phyloP scores from a whole-genome alignment of 2,888 invertebrate species.

The Nymphalis polychloros region DNA sequence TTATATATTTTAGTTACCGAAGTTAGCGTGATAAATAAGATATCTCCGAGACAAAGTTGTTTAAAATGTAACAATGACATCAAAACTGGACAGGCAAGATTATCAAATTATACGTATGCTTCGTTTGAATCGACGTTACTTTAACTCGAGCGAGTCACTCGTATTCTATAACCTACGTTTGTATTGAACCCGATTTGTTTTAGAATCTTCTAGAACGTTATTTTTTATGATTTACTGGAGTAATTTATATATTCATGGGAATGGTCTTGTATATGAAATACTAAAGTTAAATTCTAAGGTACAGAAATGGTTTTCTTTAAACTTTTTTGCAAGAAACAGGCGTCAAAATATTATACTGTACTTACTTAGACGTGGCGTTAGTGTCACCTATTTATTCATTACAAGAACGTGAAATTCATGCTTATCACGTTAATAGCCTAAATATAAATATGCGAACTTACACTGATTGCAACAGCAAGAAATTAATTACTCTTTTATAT shows the following conservation, averaged over 20 bases:
- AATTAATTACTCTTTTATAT: no score
- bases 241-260: no score
- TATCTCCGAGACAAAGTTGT: conserved; percentile 6
- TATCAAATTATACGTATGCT: conserved; percentile 31
- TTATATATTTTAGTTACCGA: neutral
- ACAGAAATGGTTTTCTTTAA: neutral
- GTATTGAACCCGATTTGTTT: no score
- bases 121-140: conserved; percentile 14
- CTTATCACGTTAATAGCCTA: no score
- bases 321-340: neutral
- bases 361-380: no score
- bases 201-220: no score
- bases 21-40: conserved; percentile 1
- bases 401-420: no score
- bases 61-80: conserved; percentile 23
- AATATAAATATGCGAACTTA: no score
- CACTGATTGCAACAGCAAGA: no score
- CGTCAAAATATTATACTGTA: no score
- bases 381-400: no score
- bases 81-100: conserved; percentile 26
- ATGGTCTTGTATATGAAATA: neutral
- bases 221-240: no score
- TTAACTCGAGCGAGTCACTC: neutral
- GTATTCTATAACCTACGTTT: neutral
- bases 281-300: neutral